These are phyloP conservation scores for Himalopsyche kuldschensis DNA, from an alignment of 2,888 invertebrate species.

Conservation along the genomic window DNA sequence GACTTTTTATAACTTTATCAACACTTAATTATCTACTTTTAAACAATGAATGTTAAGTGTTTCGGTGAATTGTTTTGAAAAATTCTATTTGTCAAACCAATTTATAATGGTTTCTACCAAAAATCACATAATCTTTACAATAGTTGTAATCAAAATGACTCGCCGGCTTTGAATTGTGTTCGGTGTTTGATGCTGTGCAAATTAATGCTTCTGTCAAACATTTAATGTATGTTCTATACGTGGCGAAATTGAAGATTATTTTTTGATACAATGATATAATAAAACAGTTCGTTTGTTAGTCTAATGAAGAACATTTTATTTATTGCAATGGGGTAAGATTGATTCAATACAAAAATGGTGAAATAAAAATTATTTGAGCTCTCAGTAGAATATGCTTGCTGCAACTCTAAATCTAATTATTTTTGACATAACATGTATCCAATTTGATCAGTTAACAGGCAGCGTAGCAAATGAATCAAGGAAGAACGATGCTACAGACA, in stretches of 20 bases:
- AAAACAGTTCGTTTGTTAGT: not conserved
- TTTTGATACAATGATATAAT: not conserved
- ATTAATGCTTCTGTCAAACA: too few species aligned
- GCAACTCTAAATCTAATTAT: not conserved
- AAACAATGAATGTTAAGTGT: too few species aligned
- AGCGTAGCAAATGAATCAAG: not conserved
- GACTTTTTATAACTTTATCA: too few species aligned
- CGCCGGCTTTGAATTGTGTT: too few species aligned
- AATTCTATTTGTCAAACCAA: too few species aligned
- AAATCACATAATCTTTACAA: too few species aligned
- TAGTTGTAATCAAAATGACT: too few species aligned
- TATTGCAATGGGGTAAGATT: not conserved
- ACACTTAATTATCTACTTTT: too few species aligned
- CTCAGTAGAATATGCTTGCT: not conserved
- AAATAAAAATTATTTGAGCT: not conserved
- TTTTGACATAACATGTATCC: not conserved
- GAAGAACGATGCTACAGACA: not conserved
- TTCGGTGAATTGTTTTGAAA: too few species aligned
- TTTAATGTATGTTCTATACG: too few species aligned
- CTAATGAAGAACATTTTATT: not conserved
- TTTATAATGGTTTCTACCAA: too few species aligned
- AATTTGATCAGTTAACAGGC: not conserved
- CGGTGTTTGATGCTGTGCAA: too few species aligned
- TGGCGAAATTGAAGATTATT: not conserved
- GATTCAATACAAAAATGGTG: not conserved